Evolutionary conservation across 2,797 vertebrate genomes (phyloP), one percentile per base, ranked within the genome.

Genomic region (Molossus molossus): DNA sequence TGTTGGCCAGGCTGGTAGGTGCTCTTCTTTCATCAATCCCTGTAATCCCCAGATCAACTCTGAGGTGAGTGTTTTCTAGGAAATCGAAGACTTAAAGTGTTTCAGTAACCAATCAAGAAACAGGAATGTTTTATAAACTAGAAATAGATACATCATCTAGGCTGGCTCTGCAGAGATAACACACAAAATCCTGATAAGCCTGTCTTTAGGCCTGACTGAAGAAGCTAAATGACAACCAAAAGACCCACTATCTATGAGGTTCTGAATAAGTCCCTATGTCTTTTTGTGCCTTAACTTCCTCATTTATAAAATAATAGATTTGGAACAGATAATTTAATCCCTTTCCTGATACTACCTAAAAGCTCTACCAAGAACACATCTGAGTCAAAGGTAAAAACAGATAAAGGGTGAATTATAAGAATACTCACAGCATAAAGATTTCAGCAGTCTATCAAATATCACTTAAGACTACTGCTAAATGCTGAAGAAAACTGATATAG

Each of bases 391-490:
- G 8, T 58, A 25, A 57, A 79, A 58, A 37, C 15, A 70, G 9
- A 48, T 55, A 48, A 81, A 33, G 70, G 6, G 1, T 77, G 25
- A 79, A n/a, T 83, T 88, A 21, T 48, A 67, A 87, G 53, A 84
- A 77, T 94, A 90, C 37, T 10, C 48, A 72, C 7, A 91, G 82
- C n/a, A 67, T 77, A 10, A 3, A 82, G 27, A 83, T 27, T n/a
- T 57, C n/a, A 75, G 21, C 37, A 90, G 25, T n/a, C 23, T 50
- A 79, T 18, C 17, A 69, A 89, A 83, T 17, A 33, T 73, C 18
- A 87, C 21, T n/a, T 25, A 48, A 94, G 23, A 23, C 58, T 88
- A 55, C 67, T 86, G 15, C 76, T 91, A 96, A 87, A 73, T n/a
- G 60, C 37, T 65, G 8, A 33, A 83, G 17, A 64, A 50, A 55